Base-by-base conservation (phyloP, 2,113 vertebrate species). In the Fukomys damarensis region DNA sequence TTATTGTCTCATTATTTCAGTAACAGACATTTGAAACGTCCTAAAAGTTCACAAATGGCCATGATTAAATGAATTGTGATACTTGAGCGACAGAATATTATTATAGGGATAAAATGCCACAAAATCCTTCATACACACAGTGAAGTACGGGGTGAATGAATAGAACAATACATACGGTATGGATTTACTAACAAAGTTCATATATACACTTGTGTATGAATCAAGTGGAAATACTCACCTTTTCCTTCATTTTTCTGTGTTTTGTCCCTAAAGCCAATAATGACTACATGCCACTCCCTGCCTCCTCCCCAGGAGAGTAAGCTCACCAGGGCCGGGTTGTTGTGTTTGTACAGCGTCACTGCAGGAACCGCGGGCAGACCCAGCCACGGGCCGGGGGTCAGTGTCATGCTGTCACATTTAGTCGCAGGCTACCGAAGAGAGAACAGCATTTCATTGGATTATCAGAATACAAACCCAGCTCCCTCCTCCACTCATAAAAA, bases 371-470 rank as follows among this genome's bases (percentile, higher is more conserved):
- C 99, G 0, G 99, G 99, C 7, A 99, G 98, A 13, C 99, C 99
- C 72, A 99, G 98, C 99, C 99, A 99, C 0, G 98, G 99, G 2
- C 99, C 99, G 19, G 99, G 99, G 0, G 99, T 99, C 94, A 99
- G 94, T 0, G 99, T 99, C 99, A 99, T 99, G 97, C 99, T 99
- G 96, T 99, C 99, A 92, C 99, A 99, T 91, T 99, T 99, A 59
- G 99, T 99, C 89, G 99, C 99, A 32, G 99, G 99, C 99, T 99
- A 94, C 17, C 81, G 61, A 89, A 56, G 72, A 87, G 26, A 88
- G 43, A 93, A 95, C 11, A 59, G 58, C 32, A 81, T 46, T 59
- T 43, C 84, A 38, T 82, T 41, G 96, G 66, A 54, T n/a, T 14
- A n/a, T 38, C 49, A 94, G 68, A 93, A 24, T 9, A 96, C 86